Percentiles rank a stretch among this genome's conserved stretches.
Evolutionary conservation across 2,113 vertebrate genomes (phyloP).

Genomic region (Geococcyx californianus): DNA sequence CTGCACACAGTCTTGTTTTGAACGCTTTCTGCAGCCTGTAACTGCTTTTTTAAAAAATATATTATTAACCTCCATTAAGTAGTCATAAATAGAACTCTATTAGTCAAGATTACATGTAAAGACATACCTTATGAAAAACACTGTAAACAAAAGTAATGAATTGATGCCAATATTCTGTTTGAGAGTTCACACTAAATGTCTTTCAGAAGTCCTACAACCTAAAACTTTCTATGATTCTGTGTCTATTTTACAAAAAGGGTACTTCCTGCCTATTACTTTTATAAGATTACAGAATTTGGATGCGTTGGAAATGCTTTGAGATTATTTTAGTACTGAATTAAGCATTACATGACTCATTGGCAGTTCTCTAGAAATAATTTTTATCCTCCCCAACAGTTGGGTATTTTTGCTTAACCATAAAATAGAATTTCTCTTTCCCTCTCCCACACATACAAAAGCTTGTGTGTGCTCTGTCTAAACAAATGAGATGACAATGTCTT

Average conservation of each 20-base stretch:
- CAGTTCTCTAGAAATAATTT: constrained; percentile 55
- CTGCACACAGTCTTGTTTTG: neutral
- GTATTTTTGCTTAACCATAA: constrained; percentile 48
- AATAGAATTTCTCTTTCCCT: constrained; percentile 22
- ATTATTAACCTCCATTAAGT: neutral
- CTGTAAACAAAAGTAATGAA: neutral
- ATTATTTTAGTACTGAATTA: constrained; percentile 51
- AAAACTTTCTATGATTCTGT: neutral
- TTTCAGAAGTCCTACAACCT: neutral
- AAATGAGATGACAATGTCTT: constrained; percentile 22
- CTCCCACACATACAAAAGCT: constrained; percentile 37
- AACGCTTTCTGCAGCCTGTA: neutral
- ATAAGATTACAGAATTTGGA: neutral
- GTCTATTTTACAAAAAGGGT: neutral
- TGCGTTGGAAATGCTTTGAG: constrained; percentile 19
- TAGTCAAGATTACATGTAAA: neutral
- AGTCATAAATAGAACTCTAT: neutral
- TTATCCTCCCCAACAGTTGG: constrained; percentile 43
- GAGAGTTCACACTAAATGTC: neutral
- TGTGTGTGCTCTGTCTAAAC: constrained; percentile 30
- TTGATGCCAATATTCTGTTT: neutral
- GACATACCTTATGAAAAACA: neutral
- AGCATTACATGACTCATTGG: constrained; percentile 45
- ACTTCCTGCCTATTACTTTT: constrained; percentile 1
- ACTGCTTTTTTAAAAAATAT: neutral